These are phyloP conservation scores for Drosophila flavopinicola DNA, from an alignment of 2,888 invertebrate species.

Conservation along the genomic window DNA sequence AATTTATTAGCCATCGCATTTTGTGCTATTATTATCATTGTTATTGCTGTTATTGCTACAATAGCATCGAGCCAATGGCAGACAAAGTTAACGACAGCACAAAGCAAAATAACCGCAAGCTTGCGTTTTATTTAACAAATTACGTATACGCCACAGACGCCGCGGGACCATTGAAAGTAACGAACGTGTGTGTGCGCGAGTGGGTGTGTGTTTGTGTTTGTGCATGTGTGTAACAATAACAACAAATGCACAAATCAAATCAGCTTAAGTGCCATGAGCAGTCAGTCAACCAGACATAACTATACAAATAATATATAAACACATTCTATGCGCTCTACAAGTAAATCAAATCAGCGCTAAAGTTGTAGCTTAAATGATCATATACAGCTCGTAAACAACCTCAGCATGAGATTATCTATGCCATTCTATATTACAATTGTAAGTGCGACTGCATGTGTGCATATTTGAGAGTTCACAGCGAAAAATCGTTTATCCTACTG, in stretches of 20 bases:
- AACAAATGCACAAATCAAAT: constrained; percentile 56
- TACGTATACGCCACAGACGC: constrained; percentile 61
- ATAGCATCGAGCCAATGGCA: constrained; percentile 41
- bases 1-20: constrained; percentile 64
- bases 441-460: background rate
- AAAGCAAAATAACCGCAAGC: constrained; percentile 69
- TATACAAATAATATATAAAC: constrained; percentile 36
- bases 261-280: constrained; percentile 60
- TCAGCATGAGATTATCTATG: constrained; percentile 29
- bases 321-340: constrained; percentile 16
- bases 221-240: constrained; percentile 23
- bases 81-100: constrained; percentile 63
- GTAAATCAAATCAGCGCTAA: constrained; percentile 53
- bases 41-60: constrained; percentile 45
- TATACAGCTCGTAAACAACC: constrained; percentile 25
- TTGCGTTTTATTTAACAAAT: constrained; percentile 74
- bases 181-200: constrained; percentile 2
- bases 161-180: constrained; percentile 37
- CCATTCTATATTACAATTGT: constrained; percentile 6
- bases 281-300: constrained; percentile 58
- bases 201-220: background rate
- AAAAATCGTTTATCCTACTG: background rate
- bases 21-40: constrained; percentile 56
- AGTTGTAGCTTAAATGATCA: constrained; percentile 37
- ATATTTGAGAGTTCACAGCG: constrained; percentile 4